phyloP scores from a whole-genome alignment of 2,888 invertebrate genomes.

The Sepioteuthis lessoniana region DNA sequence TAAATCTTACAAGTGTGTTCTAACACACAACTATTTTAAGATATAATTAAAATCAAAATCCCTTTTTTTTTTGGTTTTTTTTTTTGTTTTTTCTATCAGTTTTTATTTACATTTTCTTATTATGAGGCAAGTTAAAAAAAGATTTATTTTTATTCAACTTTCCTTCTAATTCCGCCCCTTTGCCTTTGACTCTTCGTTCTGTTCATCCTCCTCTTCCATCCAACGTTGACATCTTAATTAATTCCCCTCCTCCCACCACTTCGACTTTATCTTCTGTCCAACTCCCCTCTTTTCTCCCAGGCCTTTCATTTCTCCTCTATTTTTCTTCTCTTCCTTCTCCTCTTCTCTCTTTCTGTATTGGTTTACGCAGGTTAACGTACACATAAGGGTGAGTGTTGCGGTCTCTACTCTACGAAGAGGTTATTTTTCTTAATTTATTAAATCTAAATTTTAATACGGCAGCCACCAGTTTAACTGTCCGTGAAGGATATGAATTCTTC shows the following conservation, averaged over 20 bases:
- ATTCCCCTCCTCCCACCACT: not conserved
- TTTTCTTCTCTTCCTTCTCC: not conserved
- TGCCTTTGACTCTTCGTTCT: not conserved
- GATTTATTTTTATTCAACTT: not conserved
- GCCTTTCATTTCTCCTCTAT: no score
- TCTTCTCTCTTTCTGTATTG: not conserved
- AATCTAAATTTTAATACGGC: no score
- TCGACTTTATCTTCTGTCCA: not conserved
- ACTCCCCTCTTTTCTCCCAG: not conserved
- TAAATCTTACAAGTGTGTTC: no score
- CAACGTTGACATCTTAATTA: not conserved
- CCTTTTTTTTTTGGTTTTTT: no score
- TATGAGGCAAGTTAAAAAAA: not conserved
- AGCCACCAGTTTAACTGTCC: no score
- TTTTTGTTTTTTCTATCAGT: no score
- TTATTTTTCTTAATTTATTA: no score
- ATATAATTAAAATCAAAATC: no score
- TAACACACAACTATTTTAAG: no score
- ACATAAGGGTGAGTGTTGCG: not conserved
- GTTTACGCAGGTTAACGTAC: not conserved
- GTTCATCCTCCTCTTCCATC: not conserved
- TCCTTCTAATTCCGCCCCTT: not conserved
- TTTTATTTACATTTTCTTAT: not conserved
- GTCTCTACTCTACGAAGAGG: not conserved
- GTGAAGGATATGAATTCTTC: no score